Evolutionary conservation across 2,113 vertebrate species (phyloP), one percentile per base, ranked within the genome.

Genomic region (Daboia siamensis): DNA sequence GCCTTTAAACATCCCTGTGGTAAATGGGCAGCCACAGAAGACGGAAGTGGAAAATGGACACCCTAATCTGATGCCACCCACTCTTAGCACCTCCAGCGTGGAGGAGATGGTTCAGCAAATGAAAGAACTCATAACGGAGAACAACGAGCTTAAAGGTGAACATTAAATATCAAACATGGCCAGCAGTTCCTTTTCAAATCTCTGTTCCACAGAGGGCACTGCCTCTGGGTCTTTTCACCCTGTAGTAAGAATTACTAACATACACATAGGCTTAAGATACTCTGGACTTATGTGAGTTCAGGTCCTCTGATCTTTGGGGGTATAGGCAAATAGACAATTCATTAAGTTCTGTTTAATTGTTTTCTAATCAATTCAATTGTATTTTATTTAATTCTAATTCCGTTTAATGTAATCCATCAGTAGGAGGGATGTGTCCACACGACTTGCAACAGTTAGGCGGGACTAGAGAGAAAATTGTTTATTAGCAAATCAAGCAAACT

Each of bases 81-180:
- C 94, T 87, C 93, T 97, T 92, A 93, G 93, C 15, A 96, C 96
- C 0, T 98, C 97, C 74, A 98, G 97, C 0, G 97, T 98, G 3
- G 98, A 99, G 69, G 99, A 99, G 92, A 98, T 99, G 92, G 95
- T 99, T 23, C 98, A 97, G 91, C 98, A 99, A 96, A 99, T 99
- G 98, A 99, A 98, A 93, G 97, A 98, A 87, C 98, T 99, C 1
- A 98, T 99, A 89, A 98, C 97, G 7, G 99, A 99, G 96, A 99
- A 99, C 97, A 97, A 98, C 59, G 98, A 99, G 52, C 97, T 99
- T 89, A 99, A 99, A 97, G 90, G 93, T 91, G 4, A 90, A 48
- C 3, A 7, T 7, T 17, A 26, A 26, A 26, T 26, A 8, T 6
- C 2, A 3, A 39, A 39, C 23, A 13, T 24, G 33, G 29, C 24